Conservation (phyloP, 2,888 invertebrate species). For the Nephrocerus scutellatus region DNA sequence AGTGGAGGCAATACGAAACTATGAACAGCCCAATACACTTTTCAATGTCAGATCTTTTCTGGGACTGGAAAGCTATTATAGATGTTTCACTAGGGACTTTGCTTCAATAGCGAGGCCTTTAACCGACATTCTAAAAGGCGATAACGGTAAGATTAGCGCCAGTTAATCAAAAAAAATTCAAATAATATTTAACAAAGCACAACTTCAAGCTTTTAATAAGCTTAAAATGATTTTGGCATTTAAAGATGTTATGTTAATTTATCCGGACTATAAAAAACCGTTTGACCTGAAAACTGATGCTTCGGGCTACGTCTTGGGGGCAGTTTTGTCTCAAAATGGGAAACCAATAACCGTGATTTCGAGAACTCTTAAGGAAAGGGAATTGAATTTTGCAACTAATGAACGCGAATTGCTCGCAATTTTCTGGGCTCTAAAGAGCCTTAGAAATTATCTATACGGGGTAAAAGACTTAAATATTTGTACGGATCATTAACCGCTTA, state of each 20-base stretch:
- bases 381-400: constrained; percentile 28
- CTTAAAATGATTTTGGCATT: constrained; percentile 6
- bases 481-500: constrained; percentile 23
- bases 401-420: constrained; percentile 36
- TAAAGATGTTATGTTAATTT: constrained; percentile 3
- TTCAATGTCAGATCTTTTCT: constrained; percentile 10
- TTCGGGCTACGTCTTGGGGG: constrained; percentile 4
- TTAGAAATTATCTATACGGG: constrained; percentile 38
- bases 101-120: constrained; percentile 7
- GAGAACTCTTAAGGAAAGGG: constrained; percentile 13
- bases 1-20: constrained; percentile 9
- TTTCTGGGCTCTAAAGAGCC: constrained; percentile 35
- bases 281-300: constrained; percentile 6
- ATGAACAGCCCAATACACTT: constrained; percentile 7
- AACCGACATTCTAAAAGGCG: constrained; percentile 1
- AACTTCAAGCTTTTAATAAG: constrained; percentile 1
- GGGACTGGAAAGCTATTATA: constrained; percentile 7
- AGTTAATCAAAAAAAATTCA: constrained; percentile 1
- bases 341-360: constrained; percentile 9
- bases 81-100: constrained; percentile 8
- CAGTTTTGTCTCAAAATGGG: constrained; percentile 6
- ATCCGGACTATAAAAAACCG: constrained; percentile 4
- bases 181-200: constrained; percentile 3
- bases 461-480: constrained; percentile 20
- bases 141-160: constrained; percentile 9